Percentiles rank a stretch among this genome's conserved stretches.
Evolutionary conservation across 2,113 vertebrate species (phyloP).

Genomic region (Heterocephalus glaber): DNA sequence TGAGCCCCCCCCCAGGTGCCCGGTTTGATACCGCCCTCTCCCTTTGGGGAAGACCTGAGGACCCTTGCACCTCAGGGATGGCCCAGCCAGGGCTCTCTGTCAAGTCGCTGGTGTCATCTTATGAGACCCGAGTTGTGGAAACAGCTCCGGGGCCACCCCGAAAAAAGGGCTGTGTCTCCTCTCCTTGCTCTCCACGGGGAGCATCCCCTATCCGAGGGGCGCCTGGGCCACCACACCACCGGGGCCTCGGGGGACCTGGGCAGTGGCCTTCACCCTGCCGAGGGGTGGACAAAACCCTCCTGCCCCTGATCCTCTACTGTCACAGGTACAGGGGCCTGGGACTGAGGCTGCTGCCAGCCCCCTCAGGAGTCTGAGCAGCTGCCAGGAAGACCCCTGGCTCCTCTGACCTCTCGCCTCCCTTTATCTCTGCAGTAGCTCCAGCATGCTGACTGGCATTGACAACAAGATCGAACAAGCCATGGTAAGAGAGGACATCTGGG

Average conservation of each 20-base stretch:
- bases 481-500: constrained; percentile 83
- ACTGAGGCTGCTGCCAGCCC: background rate
- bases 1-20: constrained; percentile 80
- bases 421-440: constrained; percentile 82
- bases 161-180: constrained; percentile 79
- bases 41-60: background rate
- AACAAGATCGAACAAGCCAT: constrained; percentile 91
- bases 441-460: constrained; percentile 87
- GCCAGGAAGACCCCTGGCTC: background rate
- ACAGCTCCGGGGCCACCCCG: constrained; percentile 48
- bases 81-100: constrained; percentile 76
- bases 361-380: background rate
- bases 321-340: constrained; percentile 77
- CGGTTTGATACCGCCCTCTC: background rate
- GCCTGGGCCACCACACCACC: constrained; percentile 25
- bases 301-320: constrained; percentile 81
- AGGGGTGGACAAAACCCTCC: constrained; percentile 80
- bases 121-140: constrained; percentile 72
- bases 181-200: constrained; percentile 76
- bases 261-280: constrained; percentile 44
- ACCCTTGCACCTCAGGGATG: constrained; percentile 60
- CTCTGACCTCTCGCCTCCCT: constrained; percentile 43
- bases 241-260: constrained; percentile 42
- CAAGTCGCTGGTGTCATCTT: constrained; percentile 78
- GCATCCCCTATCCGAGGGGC: constrained; percentile 73